A percentile compares a stretch with the other conserved stretches of the same genome.
These are phyloP conservation scores for Callocephalon fimbriatum DNA, from an alignment of 2,113 vertebrate genomes.

Conservation along the genomic window DNA sequence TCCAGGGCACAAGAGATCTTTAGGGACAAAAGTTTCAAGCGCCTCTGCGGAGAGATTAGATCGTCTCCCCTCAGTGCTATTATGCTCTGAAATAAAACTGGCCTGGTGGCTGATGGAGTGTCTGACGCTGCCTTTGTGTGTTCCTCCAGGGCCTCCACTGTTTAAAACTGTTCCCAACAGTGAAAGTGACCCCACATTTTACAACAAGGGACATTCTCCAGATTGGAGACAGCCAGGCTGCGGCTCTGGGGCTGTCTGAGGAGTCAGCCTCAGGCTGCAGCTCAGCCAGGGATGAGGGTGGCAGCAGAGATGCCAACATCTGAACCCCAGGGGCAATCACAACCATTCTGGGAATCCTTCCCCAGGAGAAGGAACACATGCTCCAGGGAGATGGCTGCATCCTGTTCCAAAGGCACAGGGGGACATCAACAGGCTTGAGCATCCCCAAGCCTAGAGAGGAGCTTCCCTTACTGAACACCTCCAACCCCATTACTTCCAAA, in stretches of 20 bases:
- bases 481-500: neutral
- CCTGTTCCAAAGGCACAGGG: neutral
- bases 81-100: slow-evolving; percentile 48
- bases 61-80: neutral
- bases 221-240: neutral
- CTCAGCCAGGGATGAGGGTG: neutral
- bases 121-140: slow-evolving; percentile 38
- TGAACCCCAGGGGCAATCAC: neutral
- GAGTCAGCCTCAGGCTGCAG: fast-evolving
- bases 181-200: neutral
- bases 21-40: neutral
- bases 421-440: fast-evolving
- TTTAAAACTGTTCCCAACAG: slow-evolving; percentile 3
- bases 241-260: neutral
- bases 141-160: neutral
- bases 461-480: neutral
- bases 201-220: slow-evolving; percentile 24
- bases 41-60: neutral
- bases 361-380: fast-evolving
- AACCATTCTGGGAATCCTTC: neutral
- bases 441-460: neutral
- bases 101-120: slow-evolving; percentile 27
- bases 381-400: too few relatives aligned
- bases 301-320: fast-evolving
- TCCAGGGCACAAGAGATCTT: slow-evolving; percentile 49